Base-by-base conservation (phyloP, 2,888 invertebrate genomes). In the Microctonus hyperodae region DNA sequence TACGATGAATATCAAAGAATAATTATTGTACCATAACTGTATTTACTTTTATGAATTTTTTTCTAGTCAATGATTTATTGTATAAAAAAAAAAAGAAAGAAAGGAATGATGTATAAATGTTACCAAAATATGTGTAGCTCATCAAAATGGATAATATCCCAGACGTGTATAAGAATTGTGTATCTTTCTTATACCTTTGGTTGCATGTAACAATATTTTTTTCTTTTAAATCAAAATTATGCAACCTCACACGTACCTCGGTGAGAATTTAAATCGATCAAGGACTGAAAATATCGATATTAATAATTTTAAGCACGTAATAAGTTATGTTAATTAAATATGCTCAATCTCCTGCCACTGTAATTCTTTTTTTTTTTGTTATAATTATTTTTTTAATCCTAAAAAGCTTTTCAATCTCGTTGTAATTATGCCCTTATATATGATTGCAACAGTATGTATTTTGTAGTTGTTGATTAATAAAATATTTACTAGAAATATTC, bases 21-120 rank as follows among this genome's bases (percentile, higher is more conserved):
- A 56, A 69, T 70, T 65, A 68, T 69, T 74, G 71, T 74, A 73
- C 69, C 59, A 70, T 73, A 73, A 72, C 69, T 75, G 73, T 74
- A 75, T 71, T 75, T 71, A 75, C 73, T 75, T 70, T 68, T 70
- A 64, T 68, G 70, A 50, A 66, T 74, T 73, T 73, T 57, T 74
- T 74, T 73, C 74, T 77, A 76, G 75, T 77, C 76, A 75, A 75
- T 74, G 73, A 73, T 69, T 75, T 70, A 74, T 65, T 76, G 72
- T 75, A 73, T 72, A 72, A 74, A 69, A 64, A 23, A 57, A 64
- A 57, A 44, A 68, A 37, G 50, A 67, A 51, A 67, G 56, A 51
- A 64, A 65, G 56, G 57, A 64, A 66, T 73, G 67, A 72, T 31
- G 33, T 23, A 55, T 69, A 63, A 70, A 72, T 73, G 69, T 72